Evolutionary conservation across 2,797 vertebrate species (phyloP), one percentile per base, ranked within the genome.

Genomic region (Malurus splendens): DNA sequence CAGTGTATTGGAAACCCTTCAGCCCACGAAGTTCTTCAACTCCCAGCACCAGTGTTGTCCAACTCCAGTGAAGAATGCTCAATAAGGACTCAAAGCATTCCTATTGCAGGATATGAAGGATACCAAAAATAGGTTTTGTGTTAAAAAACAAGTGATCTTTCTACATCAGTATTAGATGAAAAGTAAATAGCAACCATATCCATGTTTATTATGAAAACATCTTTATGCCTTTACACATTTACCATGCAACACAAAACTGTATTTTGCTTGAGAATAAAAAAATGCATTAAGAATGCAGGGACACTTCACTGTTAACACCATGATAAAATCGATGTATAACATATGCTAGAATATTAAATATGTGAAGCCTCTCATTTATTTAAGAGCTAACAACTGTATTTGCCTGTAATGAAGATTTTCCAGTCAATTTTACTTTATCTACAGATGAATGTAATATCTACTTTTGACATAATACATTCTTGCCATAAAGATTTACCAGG

Each of bases 61-160:
- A 99, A 81, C 99, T 99, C 99, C 99, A 99, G 74, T 99, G 99
- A 90, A 99, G 98, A 92, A 99, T 98, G 92, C 98, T 99, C 94
- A 99, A 80, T 89, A 99, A 96, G 57, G 99, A 99, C 85, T 99
- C 99, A 96, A 99, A 99, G 94, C 99, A 99, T 81, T 99, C 99
- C 99, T 99, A 70, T 82, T 90, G 50, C 82, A 93, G 28, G 45
- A 66, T 74, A 90, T 33, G 15, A 91, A 67, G 50, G 30, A 76
- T 6, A 64, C 4, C 51, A 14, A 81, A 79, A 6, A 60, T 7
- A 79, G 18, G 39, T 28, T 66, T 25, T 36, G 23, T 36, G 28
- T 85, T 32, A 65, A 70, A 76, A 66, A 42, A 0, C 5, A 39
- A 44, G 11, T 4, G 1, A 54, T 32, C 6, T 13, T 66, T 47